Conservation (phyloP, 1,140 invertebrate genomes). For the Drosophila albomicans region DNA sequence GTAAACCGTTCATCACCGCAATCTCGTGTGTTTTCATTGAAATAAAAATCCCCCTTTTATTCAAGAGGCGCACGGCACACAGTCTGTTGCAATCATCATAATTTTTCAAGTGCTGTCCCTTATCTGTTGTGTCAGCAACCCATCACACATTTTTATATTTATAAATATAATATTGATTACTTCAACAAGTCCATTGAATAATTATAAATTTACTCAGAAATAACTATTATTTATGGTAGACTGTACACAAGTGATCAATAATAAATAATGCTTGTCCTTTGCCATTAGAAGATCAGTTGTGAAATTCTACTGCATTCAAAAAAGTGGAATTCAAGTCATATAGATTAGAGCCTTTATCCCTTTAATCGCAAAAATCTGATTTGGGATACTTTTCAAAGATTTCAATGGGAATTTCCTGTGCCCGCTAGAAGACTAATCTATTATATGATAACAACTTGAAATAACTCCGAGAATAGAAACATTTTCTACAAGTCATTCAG, state of each 20-base stretch:
- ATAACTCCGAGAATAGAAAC: not conserved
- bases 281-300: not conserved
- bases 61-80: not conserved
- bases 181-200: not conserved
- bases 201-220: constrained; percentile 12
- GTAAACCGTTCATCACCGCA: constrained; percentile 13
- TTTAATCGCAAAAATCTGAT: not conserved
- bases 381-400: not conserved
- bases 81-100: constrained; percentile 18
- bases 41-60: constrained; percentile 22
- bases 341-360: too few relatives aligned
- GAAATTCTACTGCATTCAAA: not conserved
- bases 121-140: constrained; percentile 32
- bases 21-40: constrained; percentile 7
- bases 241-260: not conserved
- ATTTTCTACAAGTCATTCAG: not conserved
- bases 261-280: not conserved
- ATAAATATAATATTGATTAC: constrained; percentile 20
- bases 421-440: not conserved
- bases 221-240: not conserved
- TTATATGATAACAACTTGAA: not conserved
- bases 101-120: constrained; percentile 34
- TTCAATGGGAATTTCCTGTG: not conserved
- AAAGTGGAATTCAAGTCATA: too few relatives aligned
- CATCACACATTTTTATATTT: constrained; percentile 18